Conservation (phyloP, 2,113 vertebrate species). For the Columba livia region DNA sequence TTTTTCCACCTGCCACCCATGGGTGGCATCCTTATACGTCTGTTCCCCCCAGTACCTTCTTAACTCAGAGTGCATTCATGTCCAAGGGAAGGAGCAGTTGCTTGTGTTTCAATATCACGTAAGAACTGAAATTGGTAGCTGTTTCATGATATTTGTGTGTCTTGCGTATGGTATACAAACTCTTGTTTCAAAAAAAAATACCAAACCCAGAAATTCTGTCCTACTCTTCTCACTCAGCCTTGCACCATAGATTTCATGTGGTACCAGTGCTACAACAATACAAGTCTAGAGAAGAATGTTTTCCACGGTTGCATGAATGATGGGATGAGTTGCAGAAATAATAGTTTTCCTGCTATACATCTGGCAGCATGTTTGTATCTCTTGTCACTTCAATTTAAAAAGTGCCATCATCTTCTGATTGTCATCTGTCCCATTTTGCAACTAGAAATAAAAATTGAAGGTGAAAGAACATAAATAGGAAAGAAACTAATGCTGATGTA, state of each 20-base stretch:
- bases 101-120: not conserved
- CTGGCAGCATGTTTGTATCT: not conserved
- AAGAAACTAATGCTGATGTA: not conserved
- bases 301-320: not conserved
- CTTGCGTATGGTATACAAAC: not conserved
- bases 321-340: not conserved
- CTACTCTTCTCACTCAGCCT: not conserved
- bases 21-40: not conserved
- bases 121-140: not conserved
- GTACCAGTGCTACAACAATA: not conserved
- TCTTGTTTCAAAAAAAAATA: not conserved
- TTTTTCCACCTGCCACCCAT: too few relatives aligned
- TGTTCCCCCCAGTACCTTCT: not conserved
- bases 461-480: not conserved
- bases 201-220: not conserved
- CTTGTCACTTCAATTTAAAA: not conserved
- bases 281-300: not conserved
- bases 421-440: not conserved
- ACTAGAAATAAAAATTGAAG: not conserved
- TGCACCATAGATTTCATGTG: not conserved
- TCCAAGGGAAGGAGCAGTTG: not conserved
- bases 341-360: not conserved
- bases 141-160: not conserved
- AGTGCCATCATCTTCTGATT: not conserved
- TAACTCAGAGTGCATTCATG: not conserved